Base-by-base conservation (phyloP, 2,888 invertebrate genomes). In the Merodon equestris region DNA sequence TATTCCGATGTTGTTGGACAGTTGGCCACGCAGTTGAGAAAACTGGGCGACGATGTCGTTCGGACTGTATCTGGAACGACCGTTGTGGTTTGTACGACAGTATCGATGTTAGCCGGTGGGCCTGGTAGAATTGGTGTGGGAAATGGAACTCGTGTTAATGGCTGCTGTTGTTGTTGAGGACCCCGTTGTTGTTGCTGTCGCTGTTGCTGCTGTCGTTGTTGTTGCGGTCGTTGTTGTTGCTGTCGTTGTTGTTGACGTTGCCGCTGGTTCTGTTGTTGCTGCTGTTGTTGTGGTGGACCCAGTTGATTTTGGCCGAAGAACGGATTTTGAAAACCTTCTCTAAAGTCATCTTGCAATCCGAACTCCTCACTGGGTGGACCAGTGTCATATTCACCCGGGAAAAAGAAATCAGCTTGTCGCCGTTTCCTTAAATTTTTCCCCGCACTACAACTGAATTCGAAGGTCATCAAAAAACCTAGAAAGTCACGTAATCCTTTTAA, bases 1-100 rank as follows among this genome's bases (percentile, higher is more conserved):
- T 88, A 89, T 70, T 89, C 86, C 0, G 86, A 70, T 0, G 88
- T 88, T 0, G 88, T 86, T 3, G 84, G 86, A 57, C 89, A 89
- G n/a, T 79, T 81, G 10, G 82, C 83, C 36, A 85, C 84, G 68
- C 89, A 89, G 1, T 81, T 60, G 0, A 87, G 61, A 45, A 85
- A 87, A 14, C 82, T 60, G 1, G 82, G 84, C 0, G 84, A 83
- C 1, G 84, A 77, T 0, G 86, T 83, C 7, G 84, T 82, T 0
- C 63, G 19, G 0, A n/a, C 15, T 0, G 75, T 75, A 54, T 87
- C 86, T 0, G 86, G 85, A 0, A 83, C 66, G 45, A 86, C 81
- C 13, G 66, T 57, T 9, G 56, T 27, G 27, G 27, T 7, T 27
- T 7, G 27, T 27, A 27, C 27, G 27, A 27, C 50, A 9, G 54